Percentiles rank a stretch among this genome's conserved stretches.
Evolutionary conservation across 2,113 vertebrate species (phyloP).

Genomic region (Myxocyprinus asiaticus): DNA sequence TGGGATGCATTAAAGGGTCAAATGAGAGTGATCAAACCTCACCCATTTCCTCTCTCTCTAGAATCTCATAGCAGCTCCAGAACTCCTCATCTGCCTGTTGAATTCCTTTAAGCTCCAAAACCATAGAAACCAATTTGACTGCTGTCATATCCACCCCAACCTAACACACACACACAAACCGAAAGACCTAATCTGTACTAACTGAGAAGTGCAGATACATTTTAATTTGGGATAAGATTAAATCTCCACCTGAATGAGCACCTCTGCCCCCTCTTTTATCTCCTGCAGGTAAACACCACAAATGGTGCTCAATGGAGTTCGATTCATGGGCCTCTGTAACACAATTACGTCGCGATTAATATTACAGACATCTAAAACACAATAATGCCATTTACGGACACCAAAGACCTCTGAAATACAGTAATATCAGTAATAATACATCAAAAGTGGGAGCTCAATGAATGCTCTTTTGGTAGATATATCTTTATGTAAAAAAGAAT

Average conservation of each 20-base stretch:
- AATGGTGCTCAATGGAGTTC: conserved; percentile 19
- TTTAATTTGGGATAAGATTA: background rate
- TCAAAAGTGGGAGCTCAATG: background rate
- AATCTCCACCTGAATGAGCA: conserved; percentile 23
- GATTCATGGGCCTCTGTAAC: background rate
- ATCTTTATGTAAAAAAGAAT: background rate
- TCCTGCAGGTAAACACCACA: conserved; percentile 37
- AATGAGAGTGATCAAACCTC: background rate
- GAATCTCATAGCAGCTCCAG: conserved; percentile 43
- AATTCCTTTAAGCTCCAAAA: conserved; percentile 24
- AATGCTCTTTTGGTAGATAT: too few relatives aligned
- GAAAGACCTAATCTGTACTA: background rate
- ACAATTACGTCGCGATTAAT: too few relatives aligned
- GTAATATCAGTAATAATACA: background rate
- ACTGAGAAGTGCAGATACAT: background rate
- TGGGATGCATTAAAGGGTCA: background rate
- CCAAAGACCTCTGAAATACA: background rate
- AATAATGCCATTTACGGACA: too few relatives aligned
- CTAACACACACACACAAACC: conserved; percentile 17
- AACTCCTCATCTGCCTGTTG: background rate
- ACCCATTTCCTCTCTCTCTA: conserved; percentile 21
- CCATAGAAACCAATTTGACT: conserved; percentile 20
- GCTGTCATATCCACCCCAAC: conserved; percentile 12
- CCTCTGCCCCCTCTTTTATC: conserved; percentile 3
- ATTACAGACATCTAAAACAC: too few relatives aligned